phyloP scores from a whole-genome alignment of 1,140 invertebrate species.

The Calycopis cecrops region DNA sequence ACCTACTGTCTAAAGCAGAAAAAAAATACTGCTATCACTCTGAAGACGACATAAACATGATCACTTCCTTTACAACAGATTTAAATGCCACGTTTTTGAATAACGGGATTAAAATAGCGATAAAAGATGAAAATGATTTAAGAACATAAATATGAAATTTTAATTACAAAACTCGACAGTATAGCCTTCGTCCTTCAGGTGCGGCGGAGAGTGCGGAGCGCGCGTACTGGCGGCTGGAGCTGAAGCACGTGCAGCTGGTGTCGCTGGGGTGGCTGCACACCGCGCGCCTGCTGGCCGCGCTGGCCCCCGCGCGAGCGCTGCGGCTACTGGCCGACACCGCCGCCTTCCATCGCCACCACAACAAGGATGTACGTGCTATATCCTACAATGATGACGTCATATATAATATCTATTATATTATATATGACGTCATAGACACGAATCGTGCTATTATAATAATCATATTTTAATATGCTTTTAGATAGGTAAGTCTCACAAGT shows the following conservation, averaged over 20 bases:
- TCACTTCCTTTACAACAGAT: background rate
- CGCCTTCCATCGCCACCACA: slow-evolving; percentile 66
- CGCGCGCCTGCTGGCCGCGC: slow-evolving; percentile 81
- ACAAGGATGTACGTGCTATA: slow-evolving; percentile 43
- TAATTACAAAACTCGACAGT: background rate
- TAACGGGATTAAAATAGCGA: too few relatives aligned
- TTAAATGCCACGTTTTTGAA: background rate
- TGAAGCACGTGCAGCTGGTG: slow-evolving; percentile 96
- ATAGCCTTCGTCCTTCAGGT: slow-evolving; percentile 59
- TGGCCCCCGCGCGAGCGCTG: slow-evolving; percentile 82
- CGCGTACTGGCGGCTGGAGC: slow-evolving; percentile 84
- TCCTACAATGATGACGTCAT: too few relatives aligned
- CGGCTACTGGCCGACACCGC: slow-evolving; percentile 92
- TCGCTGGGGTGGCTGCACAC: slow-evolving; percentile 91
- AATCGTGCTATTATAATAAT: too few relatives aligned
- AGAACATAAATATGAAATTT: background rate
- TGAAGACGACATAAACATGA: too few relatives aligned
- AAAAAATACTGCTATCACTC: too few relatives aligned
- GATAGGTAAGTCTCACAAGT: too few relatives aligned
- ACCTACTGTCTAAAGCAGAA: too few relatives aligned
- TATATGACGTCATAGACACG: too few relatives aligned
- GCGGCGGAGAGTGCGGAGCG: slow-evolving; percentile 81
- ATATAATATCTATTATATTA: too few relatives aligned
- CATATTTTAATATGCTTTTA: too few relatives aligned
- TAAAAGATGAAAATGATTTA: background rate